Evolutionary conservation across 2,113 vertebrate species (phyloP).

Genomic region (Reinhardtius hippoglossoides): DNA sequence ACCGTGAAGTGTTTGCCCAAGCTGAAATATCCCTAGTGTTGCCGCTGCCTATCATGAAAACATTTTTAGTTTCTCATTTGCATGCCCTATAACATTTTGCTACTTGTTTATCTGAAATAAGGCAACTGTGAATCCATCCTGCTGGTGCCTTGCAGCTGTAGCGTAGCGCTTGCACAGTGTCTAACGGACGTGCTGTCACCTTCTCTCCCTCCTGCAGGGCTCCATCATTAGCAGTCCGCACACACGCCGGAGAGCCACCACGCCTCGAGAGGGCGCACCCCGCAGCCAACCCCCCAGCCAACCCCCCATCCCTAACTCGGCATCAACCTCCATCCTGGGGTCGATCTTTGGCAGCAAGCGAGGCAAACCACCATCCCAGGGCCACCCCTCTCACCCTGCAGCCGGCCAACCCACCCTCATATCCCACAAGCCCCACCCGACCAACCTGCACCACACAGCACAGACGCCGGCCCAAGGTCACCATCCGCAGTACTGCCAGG

Average conservation of each 20-base stretch:
- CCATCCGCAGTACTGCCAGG: conserved; percentile 87
- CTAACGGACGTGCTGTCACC: conserved; percentile 61
- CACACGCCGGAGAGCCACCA: conserved; percentile 90
- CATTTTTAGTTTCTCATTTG: conserved; percentile 79
- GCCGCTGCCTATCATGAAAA: conserved; percentile 71
- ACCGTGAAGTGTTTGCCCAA: conserved; percentile 40
- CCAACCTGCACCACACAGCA: conserved; percentile 87
- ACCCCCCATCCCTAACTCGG: conserved; percentile 85
- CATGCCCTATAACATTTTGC: conserved; percentile 80
- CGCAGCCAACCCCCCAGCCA: conserved; percentile 77
- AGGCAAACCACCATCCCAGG: conserved; percentile 87
- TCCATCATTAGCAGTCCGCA: conserved; percentile 99
- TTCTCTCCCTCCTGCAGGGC: conserved; percentile 86
- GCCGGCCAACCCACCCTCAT: conserved; percentile 84
- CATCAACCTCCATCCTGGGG: conserved; percentile 90
- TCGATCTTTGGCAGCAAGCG: conserved; percentile 93
- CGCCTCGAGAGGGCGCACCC: conserved; percentile 88
- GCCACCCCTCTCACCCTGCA: conserved; percentile 79
- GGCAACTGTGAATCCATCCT: conserved; percentile 44
- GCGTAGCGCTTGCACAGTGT: conserved; percentile 22
- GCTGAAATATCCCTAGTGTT: conserved; percentile 52
- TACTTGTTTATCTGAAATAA: conserved; percentile 73
- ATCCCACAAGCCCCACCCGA: conserved; percentile 84
- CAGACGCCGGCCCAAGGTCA: conserved; percentile 82
- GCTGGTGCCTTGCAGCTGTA: conserved; percentile 32